Base-by-base conservation (phyloP, 2,888 invertebrate species). In the Adineta ricciae region DNA sequence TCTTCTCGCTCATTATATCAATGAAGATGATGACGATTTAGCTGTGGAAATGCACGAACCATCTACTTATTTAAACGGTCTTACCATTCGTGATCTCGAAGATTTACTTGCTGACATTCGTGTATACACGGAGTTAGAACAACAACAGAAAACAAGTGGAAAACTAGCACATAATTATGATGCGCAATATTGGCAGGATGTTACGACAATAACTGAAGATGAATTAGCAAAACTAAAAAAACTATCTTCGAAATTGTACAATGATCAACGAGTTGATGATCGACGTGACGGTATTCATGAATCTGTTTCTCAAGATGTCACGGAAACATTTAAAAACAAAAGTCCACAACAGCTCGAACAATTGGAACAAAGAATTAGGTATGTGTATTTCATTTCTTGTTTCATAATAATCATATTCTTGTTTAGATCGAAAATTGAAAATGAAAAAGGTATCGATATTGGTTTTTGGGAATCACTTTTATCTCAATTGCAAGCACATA, bases 21-120 rank as follows among this genome's bases (percentile, higher is more conserved):
- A 84, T 50, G 50, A 84, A n/a, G 83, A 86, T 52, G 83, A 83
- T n/a, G 95, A 96, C 88, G 94, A 95, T 88, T 94, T 96, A 88
- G 95, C 96, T 0, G 94, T 97, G 41, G 97, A 98, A 92, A 96
- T 99, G 95, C 96, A 97, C 89, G 97, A 99, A 90, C 98, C 99
- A 0, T 96, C 97, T 90, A 95, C 95, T 0, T 96, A 96, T 90
- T 92, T 99, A 0, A 95, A 96, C 89, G 91, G 97, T 0, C 92
- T 98, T 85, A 94, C 94, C 27, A 93, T 94, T 11, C 93, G 94
- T 87, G 98, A 99, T 90, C 92, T 98, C 38, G 98, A 99, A 90
- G 99, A 99, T 91, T 92, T 99, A 27, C 92, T 97, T 0, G 97
- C 95, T 88, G 99, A 99, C 89, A 98, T 99, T 86, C 95, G 96